These are phyloP conservation scores for Dendrolimus kikuchii DNA, from an alignment of 1,140 invertebrate genomes.

Conservation along the genomic window DNA sequence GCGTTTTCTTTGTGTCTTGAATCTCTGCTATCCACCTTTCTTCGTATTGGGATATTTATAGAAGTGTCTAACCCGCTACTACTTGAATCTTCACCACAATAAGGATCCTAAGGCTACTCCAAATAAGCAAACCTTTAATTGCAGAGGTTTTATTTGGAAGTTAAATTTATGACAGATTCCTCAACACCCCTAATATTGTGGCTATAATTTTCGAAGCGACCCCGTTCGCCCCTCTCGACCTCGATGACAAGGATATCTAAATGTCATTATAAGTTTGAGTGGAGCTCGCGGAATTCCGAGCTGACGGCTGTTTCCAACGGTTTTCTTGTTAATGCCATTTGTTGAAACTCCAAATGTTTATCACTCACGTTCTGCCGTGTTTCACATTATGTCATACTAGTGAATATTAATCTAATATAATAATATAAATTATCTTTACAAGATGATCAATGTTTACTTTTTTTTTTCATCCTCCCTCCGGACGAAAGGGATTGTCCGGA, in stretches of 20 bases:
- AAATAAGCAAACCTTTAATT: too few relatives aligned
- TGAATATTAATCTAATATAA: too few relatives aligned
- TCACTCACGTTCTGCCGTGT: background rate
- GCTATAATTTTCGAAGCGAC: slow-evolving; percentile 34
- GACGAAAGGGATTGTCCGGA: too few relatives aligned
- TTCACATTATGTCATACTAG: background rate
- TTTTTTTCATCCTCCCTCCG: too few relatives aligned
- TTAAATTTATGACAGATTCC: background rate
- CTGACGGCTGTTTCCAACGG: slow-evolving; percentile 40
- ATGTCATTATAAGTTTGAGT: slow-evolving; percentile 67
- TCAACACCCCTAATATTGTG: slow-evolving; percentile 2
- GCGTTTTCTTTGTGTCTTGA: too few relatives aligned
- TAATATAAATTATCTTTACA: too few relatives aligned
- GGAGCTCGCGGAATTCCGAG: slow-evolving; percentile 38
- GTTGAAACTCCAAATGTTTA: slow-evolving; percentile 20
- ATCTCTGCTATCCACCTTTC: too few relatives aligned
- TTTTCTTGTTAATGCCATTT: slow-evolving; percentile 39
- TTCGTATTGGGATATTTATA: too few relatives aligned
- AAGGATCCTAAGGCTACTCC: too few relatives aligned
- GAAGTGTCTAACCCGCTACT: too few relatives aligned
- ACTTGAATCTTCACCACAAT: too few relatives aligned
- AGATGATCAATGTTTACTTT: too few relatives aligned
- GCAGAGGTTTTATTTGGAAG: background rate
- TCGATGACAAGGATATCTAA: slow-evolving; percentile 63
- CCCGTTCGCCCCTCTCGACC: slow-evolving; percentile 7